Conservation (phyloP, 2,888 invertebrate species). For the Parapristionchus giblindavisi region DNA sequence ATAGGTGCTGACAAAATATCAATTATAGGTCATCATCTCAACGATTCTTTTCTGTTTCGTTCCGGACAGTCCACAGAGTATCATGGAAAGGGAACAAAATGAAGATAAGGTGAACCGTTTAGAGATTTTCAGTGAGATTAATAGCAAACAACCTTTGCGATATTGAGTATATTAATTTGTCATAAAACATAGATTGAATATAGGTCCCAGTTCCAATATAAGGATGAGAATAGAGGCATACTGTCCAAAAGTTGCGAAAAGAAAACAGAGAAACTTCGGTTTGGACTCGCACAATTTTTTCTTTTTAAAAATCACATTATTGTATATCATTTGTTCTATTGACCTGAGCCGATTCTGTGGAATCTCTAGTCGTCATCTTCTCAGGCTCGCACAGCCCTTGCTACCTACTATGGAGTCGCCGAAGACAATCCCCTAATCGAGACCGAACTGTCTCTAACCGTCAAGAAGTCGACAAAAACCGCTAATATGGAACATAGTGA, state of each 20-base stretch:
- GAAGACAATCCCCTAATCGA: slow-evolving; percentile 45
- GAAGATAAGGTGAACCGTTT: slow-evolving; percentile 33
- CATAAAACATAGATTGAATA: too few species aligned
- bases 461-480: slow-evolving; percentile 13
- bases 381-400: slow-evolving; percentile 47
- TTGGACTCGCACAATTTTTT: too few species aligned
- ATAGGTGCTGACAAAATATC: too few species aligned
- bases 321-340: too few species aligned
- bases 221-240: too few species aligned
- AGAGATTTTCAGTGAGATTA: neutral
- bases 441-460: slow-evolving; percentile 42
- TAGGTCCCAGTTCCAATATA: too few species aligned
- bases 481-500: neutral
- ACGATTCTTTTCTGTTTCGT: slow-evolving; percentile 45
- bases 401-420: slow-evolving; percentile 47
- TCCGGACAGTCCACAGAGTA: slow-evolving; percentile 46
- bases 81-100: slow-evolving; percentile 45
- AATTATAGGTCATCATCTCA: too few species aligned
- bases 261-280: too few species aligned
- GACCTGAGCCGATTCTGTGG: too few species aligned
- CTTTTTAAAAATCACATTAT: too few species aligned
- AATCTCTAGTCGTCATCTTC: neutral
- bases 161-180: too few species aligned
- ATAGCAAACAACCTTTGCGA: neutral
- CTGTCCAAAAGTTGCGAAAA: too few species aligned